phyloP scores from a whole-genome alignment of 2,888 invertebrate species.

The Drosophila algonquin region DNA sequence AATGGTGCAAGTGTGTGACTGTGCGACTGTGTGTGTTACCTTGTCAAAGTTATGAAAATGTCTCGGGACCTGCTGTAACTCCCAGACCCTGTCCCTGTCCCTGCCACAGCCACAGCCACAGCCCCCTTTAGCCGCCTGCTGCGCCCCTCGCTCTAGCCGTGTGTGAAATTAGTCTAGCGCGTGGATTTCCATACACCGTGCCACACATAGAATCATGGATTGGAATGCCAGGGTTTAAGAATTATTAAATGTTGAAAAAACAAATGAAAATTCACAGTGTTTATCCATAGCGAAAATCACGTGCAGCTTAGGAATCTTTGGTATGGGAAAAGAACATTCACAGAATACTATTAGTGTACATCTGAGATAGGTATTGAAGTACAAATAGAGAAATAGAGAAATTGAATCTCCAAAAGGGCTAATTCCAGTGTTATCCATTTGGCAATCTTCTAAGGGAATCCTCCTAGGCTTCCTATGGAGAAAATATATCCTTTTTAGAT shows the following conservation, averaged over 20 bases:
- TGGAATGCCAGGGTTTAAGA: background rate
- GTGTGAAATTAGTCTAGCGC: constrained; percentile 67
- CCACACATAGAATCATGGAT: background rate
- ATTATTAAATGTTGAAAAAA: background rate
- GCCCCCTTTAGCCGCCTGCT: constrained; percentile 2
- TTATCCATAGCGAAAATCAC: background rate
- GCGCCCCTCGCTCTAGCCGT: constrained; percentile 36
- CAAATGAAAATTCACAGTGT: background rate
- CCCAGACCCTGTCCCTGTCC: background rate
- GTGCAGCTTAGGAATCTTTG: background rate
- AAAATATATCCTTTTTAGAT: too few species aligned
- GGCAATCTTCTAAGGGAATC: too few species aligned
- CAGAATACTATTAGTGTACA: too few species aligned
- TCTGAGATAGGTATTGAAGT: too few species aligned
- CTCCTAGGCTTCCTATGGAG: too few species aligned
- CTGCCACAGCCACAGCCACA: background rate
- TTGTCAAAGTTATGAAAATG: constrained; percentile 77
- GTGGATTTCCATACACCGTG: constrained; percentile 22
- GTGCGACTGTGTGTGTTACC: constrained; percentile 50
- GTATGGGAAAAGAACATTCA: too few species aligned
- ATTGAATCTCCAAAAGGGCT: too few species aligned
- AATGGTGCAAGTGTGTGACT: too few species aligned
- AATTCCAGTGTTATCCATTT: too few species aligned
- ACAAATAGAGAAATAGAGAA: too few species aligned
- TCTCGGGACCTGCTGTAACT: constrained; percentile 49